These are phyloP conservation scores for Pollenia amentaria DNA, from an alignment of 2,888 invertebrate species.

Conservation along the genomic window DNA sequence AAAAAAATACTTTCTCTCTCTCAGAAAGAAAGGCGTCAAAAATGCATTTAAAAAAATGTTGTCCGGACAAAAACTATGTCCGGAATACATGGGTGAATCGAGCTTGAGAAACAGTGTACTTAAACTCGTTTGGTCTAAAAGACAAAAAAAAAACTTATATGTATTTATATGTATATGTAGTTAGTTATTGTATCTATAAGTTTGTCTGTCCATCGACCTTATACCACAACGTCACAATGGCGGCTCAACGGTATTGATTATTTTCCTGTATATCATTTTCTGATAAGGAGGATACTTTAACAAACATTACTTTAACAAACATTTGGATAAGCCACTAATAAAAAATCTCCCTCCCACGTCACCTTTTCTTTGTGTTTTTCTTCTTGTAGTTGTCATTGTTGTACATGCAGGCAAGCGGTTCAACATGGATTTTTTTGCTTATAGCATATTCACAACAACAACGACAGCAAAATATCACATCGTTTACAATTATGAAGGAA, in stretches of 20 bases:
- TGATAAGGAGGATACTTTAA: no score
- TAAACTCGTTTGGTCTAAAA: no score
- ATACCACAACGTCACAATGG: neutral
- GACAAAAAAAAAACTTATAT: no score
- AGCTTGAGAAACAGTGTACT: no score
- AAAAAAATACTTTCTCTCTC: no score
- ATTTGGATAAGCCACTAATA: neutral
- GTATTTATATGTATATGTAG: no score
- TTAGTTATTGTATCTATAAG: no score
- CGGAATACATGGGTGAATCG: no score
- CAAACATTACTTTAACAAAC: neutral
- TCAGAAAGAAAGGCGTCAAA: no score
- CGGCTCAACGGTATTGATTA: neutral
- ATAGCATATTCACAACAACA: neutral
- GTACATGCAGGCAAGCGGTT: neutral
- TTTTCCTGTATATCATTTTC: neutral
- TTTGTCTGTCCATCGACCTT: neutral
- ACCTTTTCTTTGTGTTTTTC: neutral
- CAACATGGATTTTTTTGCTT: neutral
- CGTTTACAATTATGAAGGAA: constrained; percentile 39
- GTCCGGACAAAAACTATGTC: no score
- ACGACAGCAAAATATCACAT: constrained; percentile 3
- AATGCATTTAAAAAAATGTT: no score
- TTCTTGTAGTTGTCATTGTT: constrained; percentile 3
- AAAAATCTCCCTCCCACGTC: constrained; percentile 25